Percentiles rank a stretch among this genome's conserved stretches.
phyloP scores from a whole-genome alignment of 2,797 vertebrate genomes.

The Silurus aristotelis region DNA sequence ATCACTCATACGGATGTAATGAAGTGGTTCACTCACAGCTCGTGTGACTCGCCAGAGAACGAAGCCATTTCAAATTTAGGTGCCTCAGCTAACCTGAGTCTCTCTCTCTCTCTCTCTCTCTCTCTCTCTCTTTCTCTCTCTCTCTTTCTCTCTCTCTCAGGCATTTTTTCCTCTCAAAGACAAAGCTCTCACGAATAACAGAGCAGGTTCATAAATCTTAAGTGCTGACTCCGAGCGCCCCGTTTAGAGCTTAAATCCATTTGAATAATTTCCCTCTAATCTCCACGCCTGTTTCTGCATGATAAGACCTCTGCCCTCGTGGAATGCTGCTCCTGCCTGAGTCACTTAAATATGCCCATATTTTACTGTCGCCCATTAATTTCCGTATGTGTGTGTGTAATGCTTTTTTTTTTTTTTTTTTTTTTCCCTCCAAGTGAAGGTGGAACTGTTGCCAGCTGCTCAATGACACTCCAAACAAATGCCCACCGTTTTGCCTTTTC shows the following conservation, averaged over 20 bases:
- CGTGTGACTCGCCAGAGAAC: constrained; percentile 14
- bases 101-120: background rate
- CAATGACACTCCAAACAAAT: constrained; percentile 43
- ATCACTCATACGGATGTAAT: background rate
- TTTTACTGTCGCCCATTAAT: constrained; percentile 59
- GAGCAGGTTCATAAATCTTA: constrained; percentile 59
- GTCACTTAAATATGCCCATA: constrained; percentile 56
- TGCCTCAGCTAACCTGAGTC: constrained; percentile 10
- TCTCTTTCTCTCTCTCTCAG: background rate
- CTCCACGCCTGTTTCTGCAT: constrained; percentile 57
- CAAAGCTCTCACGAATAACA: constrained; percentile 55
- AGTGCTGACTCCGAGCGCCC: constrained; percentile 42
- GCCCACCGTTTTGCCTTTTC: constrained; percentile 9
- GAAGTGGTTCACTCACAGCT: background rate
- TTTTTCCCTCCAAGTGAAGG: background rate
- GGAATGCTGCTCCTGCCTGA: constrained; percentile 36
- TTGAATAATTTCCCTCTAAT: constrained; percentile 62
- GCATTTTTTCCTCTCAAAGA: constrained; percentile 37
- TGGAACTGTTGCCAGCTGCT: constrained; percentile 15
- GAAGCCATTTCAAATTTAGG: constrained; percentile 8
- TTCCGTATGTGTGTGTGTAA: constrained; percentile 25
- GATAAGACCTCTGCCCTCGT: constrained; percentile 57
- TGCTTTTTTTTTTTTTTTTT: background rate
- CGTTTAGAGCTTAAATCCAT: constrained; percentile 51
- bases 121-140: background rate